A percentile compares a stretch with the other conserved stretches of the same genome.
phyloP scores from a whole-genome alignment of 2,113 vertebrate species.

The Tragelaphus scriptus region DNA sequence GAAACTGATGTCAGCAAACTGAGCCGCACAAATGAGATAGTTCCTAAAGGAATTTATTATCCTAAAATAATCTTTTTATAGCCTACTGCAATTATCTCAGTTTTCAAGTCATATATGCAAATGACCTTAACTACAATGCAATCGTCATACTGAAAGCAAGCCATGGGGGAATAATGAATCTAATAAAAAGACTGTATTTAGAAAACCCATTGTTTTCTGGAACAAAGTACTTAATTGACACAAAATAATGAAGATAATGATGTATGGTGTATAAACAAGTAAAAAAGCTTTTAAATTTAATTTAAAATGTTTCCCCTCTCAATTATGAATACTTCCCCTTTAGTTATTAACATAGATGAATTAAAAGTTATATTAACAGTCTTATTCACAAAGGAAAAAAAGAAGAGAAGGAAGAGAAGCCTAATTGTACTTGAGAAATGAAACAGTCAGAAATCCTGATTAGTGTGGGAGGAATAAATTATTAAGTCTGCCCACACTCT shows the following conservation, averaged over 20 bases:
- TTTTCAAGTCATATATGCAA: conserved; percentile 14
- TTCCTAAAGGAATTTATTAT: background rate
- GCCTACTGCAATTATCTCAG: background rate
- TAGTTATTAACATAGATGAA: conserved; percentile 45
- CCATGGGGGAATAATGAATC: background rate
- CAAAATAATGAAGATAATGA: conserved; percentile 36
- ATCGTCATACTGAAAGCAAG: background rate
- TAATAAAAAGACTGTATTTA: background rate
- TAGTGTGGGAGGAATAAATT: conserved; percentile 78
- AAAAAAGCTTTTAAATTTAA: conserved; percentile 16
- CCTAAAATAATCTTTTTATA: background rate
- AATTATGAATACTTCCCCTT: background rate
- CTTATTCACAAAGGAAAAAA: conserved; percentile 46
- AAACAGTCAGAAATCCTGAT: conserved; percentile 72
- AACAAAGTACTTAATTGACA: conserved; percentile 3
- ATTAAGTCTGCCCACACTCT: conserved; percentile 68
- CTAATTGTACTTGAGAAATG: conserved; percentile 65
- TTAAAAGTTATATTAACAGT: conserved; percentile 32
- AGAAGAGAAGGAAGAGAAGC: conserved; percentile 37
- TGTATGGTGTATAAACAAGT: background rate
- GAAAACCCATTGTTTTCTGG: background rate
- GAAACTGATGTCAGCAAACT: background rate
- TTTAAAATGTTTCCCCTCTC: background rate
- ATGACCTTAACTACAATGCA: background rate
- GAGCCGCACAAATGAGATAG: background rate